Evolutionary conservation across 2,797 vertebrate species (phyloP), one percentile per base, ranked within the genome.

Genomic region (Amblyraja radiata): DNA sequence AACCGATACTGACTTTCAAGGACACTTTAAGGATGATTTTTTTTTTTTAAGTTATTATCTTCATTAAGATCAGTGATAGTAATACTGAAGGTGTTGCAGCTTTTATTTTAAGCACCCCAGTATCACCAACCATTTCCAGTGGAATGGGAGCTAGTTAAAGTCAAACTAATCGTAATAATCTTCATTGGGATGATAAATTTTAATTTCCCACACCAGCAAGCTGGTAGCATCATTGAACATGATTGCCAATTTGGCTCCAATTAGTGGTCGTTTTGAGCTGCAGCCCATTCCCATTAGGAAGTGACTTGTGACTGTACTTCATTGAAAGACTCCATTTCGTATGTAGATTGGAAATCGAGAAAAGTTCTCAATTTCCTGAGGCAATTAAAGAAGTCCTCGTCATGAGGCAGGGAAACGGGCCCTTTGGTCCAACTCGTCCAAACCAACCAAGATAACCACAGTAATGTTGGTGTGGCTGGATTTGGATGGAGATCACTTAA

Each of bases 141-240:
- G 18, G 7, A 88, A 1, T 16, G 32, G 65, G 65, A 32, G 13
- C n/a, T 63, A 86, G 58, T 65, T 65, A 63, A n/a, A 65, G 58
- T 9, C 25, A 61, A 13, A 84, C 23, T 61, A 65, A 32, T 32
- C 23, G 18, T n/a, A 32, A 3, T 32, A 21, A 32, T 32, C n/a
- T 32, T 32, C 63, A 65, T 88, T 32, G 65, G 61, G 14, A n/a
- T 68, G 61, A 68, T 63, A 32, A 18, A 32, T 88, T 88, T 88
- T 68, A 65, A 88, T 88, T 65, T 88, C n/a, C n/a, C n/a, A 88
- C 13, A 68, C 61, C 84, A 65, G 84, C 61, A 88, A 88, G n/a
- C 61, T 65, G 7, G n/a, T 28, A 28, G 54, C 81, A 84, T 61
- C 39, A 23, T 21, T 83, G 46, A 83, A 83, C 80, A 79, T 8